Conservation (phyloP, 1,140 invertebrate species). For the Dicyema japonicum region DNA sequence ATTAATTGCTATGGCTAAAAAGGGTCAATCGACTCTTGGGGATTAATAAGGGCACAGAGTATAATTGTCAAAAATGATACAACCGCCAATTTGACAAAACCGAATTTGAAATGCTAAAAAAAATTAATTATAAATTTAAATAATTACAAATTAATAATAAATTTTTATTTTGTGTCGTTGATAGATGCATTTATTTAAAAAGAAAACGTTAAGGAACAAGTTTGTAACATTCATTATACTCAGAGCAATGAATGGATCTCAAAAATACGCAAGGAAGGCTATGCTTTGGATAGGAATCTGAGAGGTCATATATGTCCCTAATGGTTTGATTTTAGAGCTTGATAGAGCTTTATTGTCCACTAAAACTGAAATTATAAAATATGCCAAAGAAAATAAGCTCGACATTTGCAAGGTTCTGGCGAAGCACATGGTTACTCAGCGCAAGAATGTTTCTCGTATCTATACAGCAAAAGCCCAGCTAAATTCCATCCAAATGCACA, state of each 20-base stretch:
- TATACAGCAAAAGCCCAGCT: slow-evolving; percentile 81
- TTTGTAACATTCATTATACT: slow-evolving; percentile 1
- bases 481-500: slow-evolving; percentile 72
- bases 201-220: slow-evolving; percentile 1
- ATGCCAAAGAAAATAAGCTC: slow-evolving; percentile 69
- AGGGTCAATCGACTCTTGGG: too few relatives aligned
- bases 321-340: slow-evolving; percentile 1
- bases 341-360: not conserved
- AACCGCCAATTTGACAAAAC: too few relatives aligned
- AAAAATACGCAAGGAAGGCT: slow-evolving; percentile 61
- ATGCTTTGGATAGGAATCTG: slow-evolving; percentile 62
- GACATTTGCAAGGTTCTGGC: slow-evolving; percentile 70
- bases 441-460: slow-evolving; percentile 57
- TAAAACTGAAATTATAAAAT: slow-evolving; percentile 33
- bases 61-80: too few relatives aligned
- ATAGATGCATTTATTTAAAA: too few relatives aligned
- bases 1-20: too few relatives aligned
- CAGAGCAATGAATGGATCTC: slow-evolving; percentile 73
- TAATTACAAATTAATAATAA: too few relatives aligned
- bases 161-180: too few relatives aligned
- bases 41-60: too few relatives aligned
- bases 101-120: too few relatives aligned
- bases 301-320: slow-evolving; percentile 26
- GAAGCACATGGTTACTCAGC: slow-evolving; percentile 59
- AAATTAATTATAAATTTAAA: too few relatives aligned